Base-by-base conservation (phyloP, 2,888 invertebrate species). In the Cephus sareptanus region DNA sequence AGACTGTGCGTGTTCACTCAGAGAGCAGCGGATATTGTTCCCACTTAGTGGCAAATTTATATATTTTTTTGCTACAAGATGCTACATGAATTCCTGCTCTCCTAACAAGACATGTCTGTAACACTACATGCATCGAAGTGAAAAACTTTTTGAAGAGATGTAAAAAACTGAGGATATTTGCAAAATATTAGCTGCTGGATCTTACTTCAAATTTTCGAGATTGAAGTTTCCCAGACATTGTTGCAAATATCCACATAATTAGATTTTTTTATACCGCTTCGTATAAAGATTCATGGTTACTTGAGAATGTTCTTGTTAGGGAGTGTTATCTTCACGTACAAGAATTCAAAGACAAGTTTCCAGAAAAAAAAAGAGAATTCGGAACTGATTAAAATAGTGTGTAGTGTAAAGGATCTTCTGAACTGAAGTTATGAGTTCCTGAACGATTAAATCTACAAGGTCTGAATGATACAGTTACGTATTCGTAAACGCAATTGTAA, bases 401-500 rank as follows among this genome's bases (percentile, higher is more conserved):
- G 2, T 56, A 56, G 2, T 23, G 23, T 56, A 23, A 56, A 23
- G 56, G 56, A 56, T 56, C 56, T 23, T 9, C 56, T 9, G 56
- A 56, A 56, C 2, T 56, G 2, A 23, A 56, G 23, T 23, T 2
- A 23, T 23, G 9, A 56, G 56, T 56, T 56, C 56, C 56, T 56
- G 23, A 56, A 56, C 2, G 6, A 23, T 56, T 23, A 56, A 56
- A 56, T 56, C 23, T 23, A 23, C 23, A 23, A 56, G 56, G 9
- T 23, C 56, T 23, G 56, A 56, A 56, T 56, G 23, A 23, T 56
- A 56, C 34, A 75, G 31, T 12, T 34, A 33, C n/a, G 33, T 75
- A 35, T 34, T 15, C 13, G 37, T 77, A 71, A 75, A 40, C 69
- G 68, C 31, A 56, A 33, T 68, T 79, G 31, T 77, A 77, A 31